A percentile compares a stretch with the other conserved stretches of the same genome.
Conservation (phyloP, 2,113 vertebrate genomes). For the Sciurus niger region DNA sequence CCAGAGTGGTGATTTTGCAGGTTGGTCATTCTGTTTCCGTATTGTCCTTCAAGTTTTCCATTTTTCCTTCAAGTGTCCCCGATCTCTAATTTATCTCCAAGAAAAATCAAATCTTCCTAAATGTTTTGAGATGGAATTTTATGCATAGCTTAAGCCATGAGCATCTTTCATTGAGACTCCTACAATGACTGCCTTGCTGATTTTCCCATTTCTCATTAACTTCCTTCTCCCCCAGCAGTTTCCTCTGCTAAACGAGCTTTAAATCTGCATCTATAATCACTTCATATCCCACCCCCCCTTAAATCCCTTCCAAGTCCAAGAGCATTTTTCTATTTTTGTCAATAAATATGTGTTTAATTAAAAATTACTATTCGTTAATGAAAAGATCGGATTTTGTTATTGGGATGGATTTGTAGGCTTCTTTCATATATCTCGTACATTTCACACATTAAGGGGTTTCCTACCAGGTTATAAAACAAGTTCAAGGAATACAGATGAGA, state of each 20-base stretch:
- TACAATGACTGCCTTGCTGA: background rate
- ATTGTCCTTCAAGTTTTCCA: background rate
- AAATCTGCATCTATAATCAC: background rate
- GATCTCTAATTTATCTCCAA: background rate
- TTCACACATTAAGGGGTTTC: background rate
- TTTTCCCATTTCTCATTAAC: background rate
- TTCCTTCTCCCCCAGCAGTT: background rate
- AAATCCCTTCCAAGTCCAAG: background rate
- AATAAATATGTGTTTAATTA: slow-evolving; percentile 17
- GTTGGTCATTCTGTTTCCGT: background rate
- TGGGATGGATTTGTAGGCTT: background rate
- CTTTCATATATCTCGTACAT: background rate
- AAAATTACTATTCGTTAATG: background rate
- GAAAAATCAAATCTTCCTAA: slow-evolving; percentile 9
- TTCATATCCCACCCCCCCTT: background rate
- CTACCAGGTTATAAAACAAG: background rate
- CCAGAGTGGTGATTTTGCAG: background rate
- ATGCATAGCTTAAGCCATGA: background rate
- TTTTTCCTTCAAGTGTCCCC: background rate
- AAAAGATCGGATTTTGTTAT: slow-evolving; percentile 34
- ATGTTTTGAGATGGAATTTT: background rate
- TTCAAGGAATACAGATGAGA: slow-evolving; percentile 30
- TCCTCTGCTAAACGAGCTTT: background rate
- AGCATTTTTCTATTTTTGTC: background rate
- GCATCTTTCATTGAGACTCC: background rate